Evolutionary conservation across 30 jellyfish, hydroid and myxozoan genomes (phyloP).

Genomic region (Turritopsis rubra): DNA sequence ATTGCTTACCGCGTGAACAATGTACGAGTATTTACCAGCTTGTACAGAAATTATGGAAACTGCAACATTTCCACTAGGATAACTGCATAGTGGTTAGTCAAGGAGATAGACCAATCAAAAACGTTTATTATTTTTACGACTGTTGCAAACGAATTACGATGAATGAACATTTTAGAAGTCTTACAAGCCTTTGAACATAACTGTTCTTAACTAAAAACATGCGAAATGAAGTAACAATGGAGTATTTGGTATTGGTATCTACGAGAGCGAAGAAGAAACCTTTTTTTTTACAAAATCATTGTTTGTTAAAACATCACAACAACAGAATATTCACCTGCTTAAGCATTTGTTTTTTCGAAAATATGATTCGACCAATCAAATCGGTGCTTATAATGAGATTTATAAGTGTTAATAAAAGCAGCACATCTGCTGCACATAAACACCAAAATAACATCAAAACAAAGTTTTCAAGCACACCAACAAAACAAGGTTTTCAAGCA

Average conservation of each 20-base stretch:
- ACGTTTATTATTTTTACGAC: no score
- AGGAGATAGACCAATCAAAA: background rate
- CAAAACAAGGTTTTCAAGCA: no score
- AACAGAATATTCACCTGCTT: background rate
- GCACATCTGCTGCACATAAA: no score
- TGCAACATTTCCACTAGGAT: slow-evolving; percentile 94
- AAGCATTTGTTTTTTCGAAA: background rate
- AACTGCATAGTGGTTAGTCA: slow-evolving; percentile 25
- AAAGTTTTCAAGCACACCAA: no score
- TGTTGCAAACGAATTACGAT: background rate
- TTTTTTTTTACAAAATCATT: no score
- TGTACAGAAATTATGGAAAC: slow-evolving; percentile 64
- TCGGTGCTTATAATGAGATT: background rate
- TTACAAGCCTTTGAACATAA: no score
- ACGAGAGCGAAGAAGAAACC: background rate
- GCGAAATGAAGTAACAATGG: background rate
- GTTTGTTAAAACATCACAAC: background rate
- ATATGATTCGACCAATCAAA: background rate
- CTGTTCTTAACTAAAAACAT: no score
- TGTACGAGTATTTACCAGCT: slow-evolving; percentile 53
- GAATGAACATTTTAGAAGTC: no score
- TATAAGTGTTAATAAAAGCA: background rate
- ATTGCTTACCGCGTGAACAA: slow-evolving; percentile 51
- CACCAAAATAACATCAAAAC: no score
- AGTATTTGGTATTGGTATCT: background rate